A percentile compares a stretch with the other conserved stretches of the same genome.
These are phyloP conservation scores for Ephialtes manifestator DNA, from an alignment of 2,888 invertebrate genomes.

Conservation along the genomic window DNA sequence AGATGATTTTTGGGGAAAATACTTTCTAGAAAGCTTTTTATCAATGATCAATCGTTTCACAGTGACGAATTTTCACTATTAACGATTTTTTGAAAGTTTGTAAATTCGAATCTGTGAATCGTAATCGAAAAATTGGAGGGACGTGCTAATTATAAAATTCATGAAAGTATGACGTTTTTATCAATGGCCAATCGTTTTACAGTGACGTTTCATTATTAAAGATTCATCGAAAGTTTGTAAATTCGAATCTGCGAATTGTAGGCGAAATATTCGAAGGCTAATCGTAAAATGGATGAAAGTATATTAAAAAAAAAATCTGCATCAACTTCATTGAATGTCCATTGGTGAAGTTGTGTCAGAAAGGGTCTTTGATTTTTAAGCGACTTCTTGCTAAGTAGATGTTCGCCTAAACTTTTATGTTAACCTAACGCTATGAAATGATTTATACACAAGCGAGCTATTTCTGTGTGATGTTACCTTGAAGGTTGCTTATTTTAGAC, in stretches of 20 bases:
- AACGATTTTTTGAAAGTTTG: neutral
- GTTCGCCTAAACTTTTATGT: neutral
- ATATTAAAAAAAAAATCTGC: neutral
- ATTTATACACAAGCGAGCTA: neutral
- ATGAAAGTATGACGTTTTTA: neutral
- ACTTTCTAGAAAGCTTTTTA: neutral
- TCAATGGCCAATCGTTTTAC: neutral
- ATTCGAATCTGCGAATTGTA: neutral
- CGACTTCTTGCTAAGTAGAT: neutral
- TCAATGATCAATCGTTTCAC: neutral
- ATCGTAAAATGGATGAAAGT: neutral
- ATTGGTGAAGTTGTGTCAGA: neutral
- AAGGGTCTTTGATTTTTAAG: neutral
- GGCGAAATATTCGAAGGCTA: neutral
- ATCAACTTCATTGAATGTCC: neutral
- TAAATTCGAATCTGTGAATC: neutral
- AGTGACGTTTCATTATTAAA: neutral
- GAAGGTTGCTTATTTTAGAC: neutral
- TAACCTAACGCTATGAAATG: conserved; percentile 4
- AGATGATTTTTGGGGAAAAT: neutral
- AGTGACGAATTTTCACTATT: neutral
- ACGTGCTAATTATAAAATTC: no score
- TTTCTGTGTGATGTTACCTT: conserved; percentile 31
- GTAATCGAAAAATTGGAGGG: no score
- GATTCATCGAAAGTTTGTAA: neutral